Percentiles rank a stretch among this genome's conserved stretches.
Evolutionary conservation across 2,888 invertebrate genomes (phyloP).

Genomic region (Chrysolina americana): DNA sequence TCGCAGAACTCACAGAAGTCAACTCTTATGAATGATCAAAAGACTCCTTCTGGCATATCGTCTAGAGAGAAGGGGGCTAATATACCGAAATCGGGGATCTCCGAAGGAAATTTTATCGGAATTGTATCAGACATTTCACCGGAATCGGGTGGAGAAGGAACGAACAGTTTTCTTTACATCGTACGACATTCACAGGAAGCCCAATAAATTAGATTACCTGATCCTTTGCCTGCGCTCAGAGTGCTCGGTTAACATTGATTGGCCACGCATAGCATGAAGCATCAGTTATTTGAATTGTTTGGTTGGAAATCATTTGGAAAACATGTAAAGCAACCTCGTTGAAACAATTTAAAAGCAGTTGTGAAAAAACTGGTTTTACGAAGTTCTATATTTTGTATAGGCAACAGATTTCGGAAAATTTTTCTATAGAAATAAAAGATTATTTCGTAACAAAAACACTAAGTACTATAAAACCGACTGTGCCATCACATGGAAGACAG

Average conservation of each 20-base stretch:
- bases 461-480: too few relatives aligned
- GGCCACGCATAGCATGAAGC: not conserved
- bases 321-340: too few relatives aligned
- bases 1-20: conserved; percentile 13
- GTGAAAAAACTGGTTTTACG: too few relatives aligned
- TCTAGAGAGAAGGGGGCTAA: not conserved
- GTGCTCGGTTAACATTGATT: not conserved
- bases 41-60: not conserved
- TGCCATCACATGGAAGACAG: too few relatives aligned
- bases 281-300: too few relatives aligned
- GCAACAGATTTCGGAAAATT: too few relatives aligned
- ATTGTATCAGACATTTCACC: conserved; percentile 12
- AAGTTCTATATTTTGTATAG: too few relatives aligned
- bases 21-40: conserved; percentile 20
- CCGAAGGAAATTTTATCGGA: conserved; percentile 7
- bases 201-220: conserved; percentile 7
- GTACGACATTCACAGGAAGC: not conserved
- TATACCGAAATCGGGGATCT: not conserved
- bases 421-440: too few relatives aligned
- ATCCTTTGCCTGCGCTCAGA: not conserved
- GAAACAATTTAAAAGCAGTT: too few relatives aligned
- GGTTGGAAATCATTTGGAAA: too few relatives aligned
- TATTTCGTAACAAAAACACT: too few relatives aligned
- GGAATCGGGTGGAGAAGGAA: conserved; percentile 6
- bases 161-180: not conserved